phyloP scores from a whole-genome alignment of 2,113 vertebrate species.

The Scalopus aquaticus region DNA sequence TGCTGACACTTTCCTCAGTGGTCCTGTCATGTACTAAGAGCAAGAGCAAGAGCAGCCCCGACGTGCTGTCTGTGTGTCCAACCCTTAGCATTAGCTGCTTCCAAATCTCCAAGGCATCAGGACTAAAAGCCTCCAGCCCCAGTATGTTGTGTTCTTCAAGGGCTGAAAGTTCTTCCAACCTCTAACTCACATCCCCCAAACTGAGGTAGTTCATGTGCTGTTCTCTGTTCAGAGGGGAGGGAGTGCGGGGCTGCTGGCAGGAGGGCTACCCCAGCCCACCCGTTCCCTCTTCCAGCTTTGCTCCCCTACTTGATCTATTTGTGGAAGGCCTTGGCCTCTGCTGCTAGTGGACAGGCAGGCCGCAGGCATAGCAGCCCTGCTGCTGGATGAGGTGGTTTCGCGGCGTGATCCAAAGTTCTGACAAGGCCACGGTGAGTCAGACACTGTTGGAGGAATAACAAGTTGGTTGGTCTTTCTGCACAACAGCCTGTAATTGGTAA shows the following conservation, averaged over 20 bases:
- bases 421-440: background rate
- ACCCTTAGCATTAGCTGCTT: background rate
- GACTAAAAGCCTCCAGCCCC: background rate
- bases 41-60: too few relatives aligned
- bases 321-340: background rate
- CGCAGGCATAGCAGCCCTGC: background rate
- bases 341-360: background rate
- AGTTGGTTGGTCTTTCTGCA: background rate
- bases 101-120: background rate
- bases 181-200: background rate
- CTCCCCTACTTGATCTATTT: background rate
- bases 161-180: background rate
- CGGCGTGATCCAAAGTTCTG: background rate
- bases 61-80: fast-evolving
- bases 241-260: background rate
- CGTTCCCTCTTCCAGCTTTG: background rate
- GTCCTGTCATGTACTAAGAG: fast-evolving
- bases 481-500: background rate
- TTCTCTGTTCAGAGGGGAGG: background rate
- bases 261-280: background rate
- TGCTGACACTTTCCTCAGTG: background rate
- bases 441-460: background rate
- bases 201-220: background rate
- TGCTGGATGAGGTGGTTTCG: background rate
- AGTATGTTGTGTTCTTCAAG: background rate